phyloP scores from a whole-genome alignment of 2,797 vertebrate species.

The Hoplostethus atlanticus region DNA sequence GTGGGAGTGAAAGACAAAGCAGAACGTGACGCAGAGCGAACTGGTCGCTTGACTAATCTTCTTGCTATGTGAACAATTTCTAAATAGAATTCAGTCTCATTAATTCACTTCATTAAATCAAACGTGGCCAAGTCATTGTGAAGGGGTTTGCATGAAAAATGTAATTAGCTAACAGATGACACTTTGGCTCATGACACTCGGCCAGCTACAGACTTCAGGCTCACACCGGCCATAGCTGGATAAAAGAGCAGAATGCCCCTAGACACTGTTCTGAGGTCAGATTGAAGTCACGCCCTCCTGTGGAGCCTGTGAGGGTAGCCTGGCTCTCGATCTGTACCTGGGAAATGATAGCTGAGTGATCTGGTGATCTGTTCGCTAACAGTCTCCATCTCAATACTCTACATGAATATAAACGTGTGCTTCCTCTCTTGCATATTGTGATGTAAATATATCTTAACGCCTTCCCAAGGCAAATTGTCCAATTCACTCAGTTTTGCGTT shows the following conservation, averaged over 20 bases:
- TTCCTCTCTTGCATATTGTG: constrained; percentile 42
- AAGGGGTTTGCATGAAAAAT: constrained; percentile 61
- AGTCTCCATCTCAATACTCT: neutral
- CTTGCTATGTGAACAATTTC: constrained; percentile 48
- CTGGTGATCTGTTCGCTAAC: constrained; percentile 9
- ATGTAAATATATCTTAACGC: constrained; percentile 67
- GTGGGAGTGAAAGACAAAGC: constrained; percentile 9
- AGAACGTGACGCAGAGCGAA: constrained; percentile 34
- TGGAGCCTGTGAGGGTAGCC: constrained; percentile 8
- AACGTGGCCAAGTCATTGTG: constrained; percentile 60
- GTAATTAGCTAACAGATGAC: constrained; percentile 66
- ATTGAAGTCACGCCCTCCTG: constrained; percentile 49
- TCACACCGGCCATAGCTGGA: constrained; percentile 4
- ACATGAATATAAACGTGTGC: constrained; percentile 44
- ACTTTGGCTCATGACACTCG: constrained; percentile 45
- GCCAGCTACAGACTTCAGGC: constrained; percentile 27
- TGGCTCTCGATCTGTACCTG: constrained; percentile 39
- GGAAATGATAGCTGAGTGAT: constrained; percentile 27
- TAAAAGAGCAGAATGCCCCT: constrained; percentile 18
- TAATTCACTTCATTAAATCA: constrained; percentile 76
- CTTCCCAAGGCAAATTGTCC: constrained; percentile 57
- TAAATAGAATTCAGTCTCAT: constrained; percentile 63
- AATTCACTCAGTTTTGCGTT: constrained; percentile 42
- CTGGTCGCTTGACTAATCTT: constrained; percentile 49
- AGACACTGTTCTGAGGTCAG: constrained; percentile 28